Conservation (phyloP, 2,113 vertebrate genomes). For the Ascaphus truei region DNA sequence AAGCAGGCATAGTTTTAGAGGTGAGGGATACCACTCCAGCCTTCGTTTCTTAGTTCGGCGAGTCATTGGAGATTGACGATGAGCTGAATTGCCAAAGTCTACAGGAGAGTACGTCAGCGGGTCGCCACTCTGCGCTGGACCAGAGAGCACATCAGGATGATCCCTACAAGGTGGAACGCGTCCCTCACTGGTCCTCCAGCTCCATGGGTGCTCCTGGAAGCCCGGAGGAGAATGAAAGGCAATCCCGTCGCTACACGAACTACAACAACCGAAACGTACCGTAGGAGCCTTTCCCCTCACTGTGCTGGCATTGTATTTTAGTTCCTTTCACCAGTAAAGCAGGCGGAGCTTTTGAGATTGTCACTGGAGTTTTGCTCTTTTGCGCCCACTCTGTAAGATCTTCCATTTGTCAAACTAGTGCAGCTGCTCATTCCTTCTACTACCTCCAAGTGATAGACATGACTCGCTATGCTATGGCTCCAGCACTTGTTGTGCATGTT, state of each 20-base stretch:
- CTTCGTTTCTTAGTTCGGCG: constrained; percentile 52
- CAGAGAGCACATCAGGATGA: neutral
- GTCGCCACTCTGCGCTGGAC: neutral
- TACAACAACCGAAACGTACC: neutral
- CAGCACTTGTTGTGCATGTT: neutral
- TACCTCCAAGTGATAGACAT: neutral
- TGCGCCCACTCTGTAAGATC: neutral
- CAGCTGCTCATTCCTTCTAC: neutral
- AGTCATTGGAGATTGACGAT: constrained; percentile 62
- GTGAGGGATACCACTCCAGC: constrained; percentile 39
- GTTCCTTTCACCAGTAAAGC: neutral
- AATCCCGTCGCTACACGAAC: neutral
- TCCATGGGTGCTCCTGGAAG: neutral
- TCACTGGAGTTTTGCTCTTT: constrained; percentile 2
- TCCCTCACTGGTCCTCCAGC: neutral
- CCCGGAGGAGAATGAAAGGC: neutral
- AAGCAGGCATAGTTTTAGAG: constrained; percentile 60
- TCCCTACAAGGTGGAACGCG: neutral
- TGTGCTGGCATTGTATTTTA: neutral
- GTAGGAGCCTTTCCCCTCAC: neutral
- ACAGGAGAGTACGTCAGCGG: constrained; percentile 64
- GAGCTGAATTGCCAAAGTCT: constrained; percentile 59
- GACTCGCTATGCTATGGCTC: no score
- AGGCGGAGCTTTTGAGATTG: constrained; percentile 13
- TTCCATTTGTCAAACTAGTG: neutral